Base-by-base conservation (phyloP, 1,140 invertebrate genomes). In the Macrotrachela quadricornifera region DNA sequence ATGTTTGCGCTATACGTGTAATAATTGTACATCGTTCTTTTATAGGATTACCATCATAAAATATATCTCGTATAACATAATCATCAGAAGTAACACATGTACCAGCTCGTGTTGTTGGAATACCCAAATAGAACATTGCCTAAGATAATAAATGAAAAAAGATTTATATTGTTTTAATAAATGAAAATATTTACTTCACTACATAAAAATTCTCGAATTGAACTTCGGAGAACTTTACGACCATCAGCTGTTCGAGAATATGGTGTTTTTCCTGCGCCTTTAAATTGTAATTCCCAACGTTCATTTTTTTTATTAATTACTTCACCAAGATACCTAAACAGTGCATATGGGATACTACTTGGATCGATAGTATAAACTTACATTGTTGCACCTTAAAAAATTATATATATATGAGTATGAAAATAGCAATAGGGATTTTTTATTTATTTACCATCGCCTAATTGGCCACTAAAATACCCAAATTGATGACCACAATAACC, bases 401-500 rank as follows among this genome's bases (percentile, higher is more conserved):
- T 49, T 61, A 1, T 48, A n/a, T 37, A 14, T 10, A 16, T 41
- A 17, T 30, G 17, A n/a, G 14, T 30, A 15, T 30, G 2, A 30
- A n/a, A 46, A 38, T 15, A 6, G 21, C 2, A 4, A 15, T 30
- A 3, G 10, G 6, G 12, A 14, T 14, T 4, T 37, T 21, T 21
- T 10, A 47, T 4, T 4, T 16, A 47, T 6, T 42, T 67, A 46
- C 77, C 78, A 69, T 79, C 77, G 16, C 78, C 78, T 10, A 79
- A 60, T 57, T 79, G 73, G 55, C 74, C 74, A 37, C 76, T 71
- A 75, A 77, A 80, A 21, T 70, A 57, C 1, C 78, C 78, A 63
- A 78, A 80, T 60, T 80, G 79, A 64, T 79, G 76, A 13, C 79
- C 79, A 51, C 78, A 78, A 63, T 80, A 80, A 30, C 21, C 21